phyloP scores from a whole-genome alignment of 2,888 invertebrate genomes.

The Mylabris sibirica region DNA sequence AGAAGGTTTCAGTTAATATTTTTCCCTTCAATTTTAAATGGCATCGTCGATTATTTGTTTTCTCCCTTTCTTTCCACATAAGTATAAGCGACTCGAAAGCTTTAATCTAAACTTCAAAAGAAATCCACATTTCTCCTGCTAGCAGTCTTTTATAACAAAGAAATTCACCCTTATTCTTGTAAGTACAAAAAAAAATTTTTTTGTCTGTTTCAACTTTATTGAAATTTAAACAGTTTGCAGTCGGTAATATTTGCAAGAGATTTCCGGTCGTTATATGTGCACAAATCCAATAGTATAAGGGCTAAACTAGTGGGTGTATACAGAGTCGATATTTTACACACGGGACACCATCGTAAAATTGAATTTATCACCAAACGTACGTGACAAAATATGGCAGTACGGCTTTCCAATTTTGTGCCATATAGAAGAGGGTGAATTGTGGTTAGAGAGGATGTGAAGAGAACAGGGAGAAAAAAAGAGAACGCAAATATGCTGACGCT shows the following conservation, averaged over 20 bases:
- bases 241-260: slow-evolving; percentile 8
- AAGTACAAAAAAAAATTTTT: not conserved
- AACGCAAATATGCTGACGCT: slow-evolving; percentile 7
- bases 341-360: slow-evolving; percentile 24
- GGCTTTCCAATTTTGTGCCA: slow-evolving; percentile 10
- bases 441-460: not conserved
- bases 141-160: not conserved
- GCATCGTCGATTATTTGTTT: not conserved
- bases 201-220: not conserved
- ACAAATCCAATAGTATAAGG: not conserved
- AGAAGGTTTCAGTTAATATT: not conserved
- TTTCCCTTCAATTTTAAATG: not conserved
- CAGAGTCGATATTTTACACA: slow-evolving; percentile 8
- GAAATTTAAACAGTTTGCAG: slow-evolving; percentile 5
- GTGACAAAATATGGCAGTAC: slow-evolving; percentile 24
- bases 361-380: slow-evolving; percentile 28
- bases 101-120: slow-evolving; percentile 9
- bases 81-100: not conserved
- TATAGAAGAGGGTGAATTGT: not conserved
- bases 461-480: too few relatives aligned
- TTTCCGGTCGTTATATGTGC: slow-evolving; percentile 12
- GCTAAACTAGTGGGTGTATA: not conserved
- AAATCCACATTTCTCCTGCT: not conserved
- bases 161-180: slow-evolving; percentile 9
- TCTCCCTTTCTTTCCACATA: not conserved